A percentile compares a stretch with the other conserved stretches of the same genome.
phyloP scores from a whole-genome alignment of 2,113 vertebrate genomes.

The Peromyscus leucopus region DNA sequence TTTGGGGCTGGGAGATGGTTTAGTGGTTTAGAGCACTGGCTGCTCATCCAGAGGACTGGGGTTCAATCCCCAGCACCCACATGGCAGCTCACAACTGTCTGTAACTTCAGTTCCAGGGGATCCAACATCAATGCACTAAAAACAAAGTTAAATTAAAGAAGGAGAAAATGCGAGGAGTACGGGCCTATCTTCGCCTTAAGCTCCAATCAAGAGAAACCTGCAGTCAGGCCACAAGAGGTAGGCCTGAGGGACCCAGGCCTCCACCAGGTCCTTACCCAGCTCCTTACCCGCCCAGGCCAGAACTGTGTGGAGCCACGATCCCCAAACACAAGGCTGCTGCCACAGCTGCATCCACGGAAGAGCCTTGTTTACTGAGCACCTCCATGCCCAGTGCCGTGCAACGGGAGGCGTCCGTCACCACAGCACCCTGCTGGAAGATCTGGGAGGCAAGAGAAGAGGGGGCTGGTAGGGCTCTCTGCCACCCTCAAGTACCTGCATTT shows the following conservation, averaged over 20 bases:
- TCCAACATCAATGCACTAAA: no score
- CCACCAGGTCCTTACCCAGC: not conserved
- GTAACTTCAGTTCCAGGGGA: no score
- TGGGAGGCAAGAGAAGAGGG: constrained; percentile 60
- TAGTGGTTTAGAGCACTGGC: no score
- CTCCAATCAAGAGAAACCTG: not conserved
- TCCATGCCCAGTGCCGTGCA: constrained; percentile 95
- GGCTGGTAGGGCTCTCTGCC: not conserved
- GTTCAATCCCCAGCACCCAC: no score
- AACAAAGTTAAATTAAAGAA: no score
- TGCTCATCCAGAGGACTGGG: no score
- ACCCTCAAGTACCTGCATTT: not conserved
- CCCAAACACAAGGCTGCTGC: constrained; percentile 94
- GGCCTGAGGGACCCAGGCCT: not conserved
- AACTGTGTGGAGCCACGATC: constrained; percentile 95
- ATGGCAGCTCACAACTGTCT: no score
- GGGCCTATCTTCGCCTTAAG: not conserved
- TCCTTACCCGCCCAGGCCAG: constrained; percentile 96
- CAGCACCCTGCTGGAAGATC: constrained; percentile 95
- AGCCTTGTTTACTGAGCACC: constrained; percentile 92
- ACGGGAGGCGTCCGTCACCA: constrained; percentile 94
- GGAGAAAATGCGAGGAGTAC: not conserved
- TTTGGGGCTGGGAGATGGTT: no score
- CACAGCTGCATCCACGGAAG: constrained; percentile 96
- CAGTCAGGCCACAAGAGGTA: not conserved